These are phyloP conservation scores for Gallinago undulata DNA, from an alignment of 2,113 vertebrate genomes.

Conservation along the genomic window DNA sequence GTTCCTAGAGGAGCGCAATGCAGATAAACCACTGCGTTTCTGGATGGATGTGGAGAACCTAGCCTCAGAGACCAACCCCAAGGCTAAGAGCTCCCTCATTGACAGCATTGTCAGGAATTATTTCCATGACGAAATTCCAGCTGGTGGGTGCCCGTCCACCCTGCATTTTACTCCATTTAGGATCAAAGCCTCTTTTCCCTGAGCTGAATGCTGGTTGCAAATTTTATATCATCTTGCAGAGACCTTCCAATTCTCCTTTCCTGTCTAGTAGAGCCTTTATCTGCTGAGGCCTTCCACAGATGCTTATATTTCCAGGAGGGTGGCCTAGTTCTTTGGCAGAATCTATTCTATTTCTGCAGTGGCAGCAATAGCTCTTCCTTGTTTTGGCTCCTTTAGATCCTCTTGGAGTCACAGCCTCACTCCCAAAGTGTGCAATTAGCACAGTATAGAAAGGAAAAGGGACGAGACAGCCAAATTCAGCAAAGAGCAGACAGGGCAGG, in stretches of 20 bases:
- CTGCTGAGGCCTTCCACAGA: not conserved
- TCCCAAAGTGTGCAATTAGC: not conserved
- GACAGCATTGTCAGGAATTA: slow-evolving; percentile 44
- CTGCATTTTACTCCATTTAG: not conserved
- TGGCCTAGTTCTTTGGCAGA: not conserved
- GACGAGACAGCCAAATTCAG: not conserved
- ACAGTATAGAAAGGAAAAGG: not conserved
- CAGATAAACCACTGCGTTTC: slow-evolving; percentile 54
- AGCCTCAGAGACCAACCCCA: not conserved
- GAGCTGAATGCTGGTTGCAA: not conserved
- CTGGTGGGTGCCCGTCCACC: slow-evolving; percentile 26
- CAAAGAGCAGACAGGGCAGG: not conserved
- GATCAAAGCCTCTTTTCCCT: not conserved
- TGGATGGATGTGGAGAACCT: slow-evolving; percentile 54
- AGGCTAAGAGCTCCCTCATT: not conserved
- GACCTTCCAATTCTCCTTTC: not conserved
- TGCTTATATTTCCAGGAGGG: not conserved
- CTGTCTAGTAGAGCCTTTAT: not conserved
- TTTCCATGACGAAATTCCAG: slow-evolving; percentile 4
- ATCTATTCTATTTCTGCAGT: not conserved
- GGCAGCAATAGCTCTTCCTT: not conserved
- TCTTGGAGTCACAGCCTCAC: not conserved
- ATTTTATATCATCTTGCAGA: not conserved
- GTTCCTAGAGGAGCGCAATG: slow-evolving; percentile 41
- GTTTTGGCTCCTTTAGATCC: not conserved